Conservation (phyloP, 92 coral and sea anemone species). For the Galaxea fascicularis region DNA sequence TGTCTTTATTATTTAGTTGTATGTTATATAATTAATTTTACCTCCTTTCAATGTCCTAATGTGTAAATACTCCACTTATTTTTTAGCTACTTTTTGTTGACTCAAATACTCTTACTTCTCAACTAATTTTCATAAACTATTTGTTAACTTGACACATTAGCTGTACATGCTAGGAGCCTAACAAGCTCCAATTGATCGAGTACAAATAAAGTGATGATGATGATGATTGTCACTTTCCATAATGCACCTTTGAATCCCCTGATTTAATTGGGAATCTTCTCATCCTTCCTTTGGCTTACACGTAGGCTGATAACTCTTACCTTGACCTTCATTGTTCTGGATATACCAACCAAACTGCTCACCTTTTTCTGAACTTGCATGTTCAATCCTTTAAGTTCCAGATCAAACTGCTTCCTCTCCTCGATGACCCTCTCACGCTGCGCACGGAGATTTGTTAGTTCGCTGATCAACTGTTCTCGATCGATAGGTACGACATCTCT, state of each 20-base stretch:
- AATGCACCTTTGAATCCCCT: no score
- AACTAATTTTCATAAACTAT: not conserved
- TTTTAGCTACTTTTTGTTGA: no score
- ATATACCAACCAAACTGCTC: not conserved
- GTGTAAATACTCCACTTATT: not conserved
- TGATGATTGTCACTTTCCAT: no score
- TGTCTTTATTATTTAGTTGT: not conserved
- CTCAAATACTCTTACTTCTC: not conserved
- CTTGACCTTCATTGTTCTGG: no score
- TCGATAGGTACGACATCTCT: slow-evolving; percentile 18
- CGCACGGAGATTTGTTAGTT: slow-evolving; percentile 66
- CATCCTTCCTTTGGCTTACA: no score
- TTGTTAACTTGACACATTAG: slow-evolving; percentile 1
- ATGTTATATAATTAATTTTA: no score
- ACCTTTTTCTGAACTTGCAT: slow-evolving; percentile 85
- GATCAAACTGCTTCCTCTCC: slow-evolving; percentile 80
- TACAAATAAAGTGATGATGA: not conserved
- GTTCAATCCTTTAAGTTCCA: slow-evolving; percentile 77
- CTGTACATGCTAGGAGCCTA: no score
- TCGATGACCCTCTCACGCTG: slow-evolving; percentile 79
- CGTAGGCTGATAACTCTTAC: no score
- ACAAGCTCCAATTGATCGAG: not conserved
- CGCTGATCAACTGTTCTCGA: slow-evolving; percentile 72
- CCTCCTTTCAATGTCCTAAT: no score
- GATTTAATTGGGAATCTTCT: no score